Evolutionary conservation across 2,113 vertebrate genomes (phyloP).

Genomic region (Chloroceryle aenea): DNA sequence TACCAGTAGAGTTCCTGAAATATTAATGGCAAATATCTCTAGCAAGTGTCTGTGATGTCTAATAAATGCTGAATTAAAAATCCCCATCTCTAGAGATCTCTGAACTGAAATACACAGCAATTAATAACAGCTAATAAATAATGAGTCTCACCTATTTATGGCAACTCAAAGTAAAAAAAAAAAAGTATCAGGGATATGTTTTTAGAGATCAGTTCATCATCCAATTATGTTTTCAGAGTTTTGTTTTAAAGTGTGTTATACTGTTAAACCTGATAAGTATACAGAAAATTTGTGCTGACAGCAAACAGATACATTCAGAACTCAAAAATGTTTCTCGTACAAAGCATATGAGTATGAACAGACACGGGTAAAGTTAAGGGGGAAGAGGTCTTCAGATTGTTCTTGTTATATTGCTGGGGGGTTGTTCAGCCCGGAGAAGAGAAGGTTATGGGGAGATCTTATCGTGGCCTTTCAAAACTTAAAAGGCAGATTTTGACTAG

Average conservation of each 20-base stretch:
- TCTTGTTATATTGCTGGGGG: not conserved
- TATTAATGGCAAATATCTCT: not conserved
- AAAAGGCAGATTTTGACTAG: not conserved
- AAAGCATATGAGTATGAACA: not conserved
- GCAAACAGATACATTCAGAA: not conserved
- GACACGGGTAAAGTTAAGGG: not conserved
- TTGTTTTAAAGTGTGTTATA: not conserved
- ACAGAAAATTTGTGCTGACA: not conserved
- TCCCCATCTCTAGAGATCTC: not conserved
- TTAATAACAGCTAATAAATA: not conserved
- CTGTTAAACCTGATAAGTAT: not conserved
- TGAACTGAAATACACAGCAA: not conserved
- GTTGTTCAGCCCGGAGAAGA: not conserved
- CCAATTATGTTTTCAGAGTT: not conserved
- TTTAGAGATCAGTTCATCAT: not conserved
- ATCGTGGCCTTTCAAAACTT: not conserved
- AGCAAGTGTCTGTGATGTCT: not conserved
- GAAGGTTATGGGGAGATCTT: not conserved
- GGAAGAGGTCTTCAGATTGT: not conserved
- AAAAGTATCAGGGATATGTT: not conserved
- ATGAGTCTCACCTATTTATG: not conserved
- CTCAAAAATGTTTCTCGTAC: not conserved
- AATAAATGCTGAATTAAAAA: not conserved
- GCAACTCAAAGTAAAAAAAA: not conserved
- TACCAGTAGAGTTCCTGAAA: not conserved